Evolutionary conservation across 2,113 vertebrate species (phyloP).

Genomic region (Rattus norvegicus): DNA sequence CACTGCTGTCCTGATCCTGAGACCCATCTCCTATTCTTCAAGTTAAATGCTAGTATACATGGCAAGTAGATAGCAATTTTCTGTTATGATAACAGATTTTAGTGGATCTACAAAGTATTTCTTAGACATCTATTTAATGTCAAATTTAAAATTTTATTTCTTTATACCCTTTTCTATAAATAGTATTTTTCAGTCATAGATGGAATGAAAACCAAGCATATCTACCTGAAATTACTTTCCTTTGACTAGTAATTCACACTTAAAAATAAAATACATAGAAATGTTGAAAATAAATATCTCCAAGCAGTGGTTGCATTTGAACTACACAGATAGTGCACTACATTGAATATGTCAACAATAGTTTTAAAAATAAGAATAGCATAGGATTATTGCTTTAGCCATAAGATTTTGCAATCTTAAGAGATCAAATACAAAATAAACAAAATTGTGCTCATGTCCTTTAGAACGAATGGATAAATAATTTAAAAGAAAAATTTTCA

Average conservation of each 20-base stretch:
- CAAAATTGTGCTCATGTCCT: background rate
- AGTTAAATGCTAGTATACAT: background rate
- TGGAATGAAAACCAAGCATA: background rate
- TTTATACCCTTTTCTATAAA: background rate
- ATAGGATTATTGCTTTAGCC: background rate
- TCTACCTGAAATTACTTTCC: background rate
- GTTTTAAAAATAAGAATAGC: slow-evolving; percentile 8
- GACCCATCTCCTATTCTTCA: background rate
- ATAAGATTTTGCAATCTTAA: background rate
- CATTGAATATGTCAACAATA: background rate
- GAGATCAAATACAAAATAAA: slow-evolving; percentile 10
- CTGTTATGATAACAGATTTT: background rate
- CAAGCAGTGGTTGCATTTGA: background rate
- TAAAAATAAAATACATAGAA: background rate
- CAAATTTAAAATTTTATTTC: background rate
- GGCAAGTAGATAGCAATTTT: background rate
- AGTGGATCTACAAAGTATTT: background rate
- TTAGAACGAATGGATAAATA: slow-evolving; percentile 29
- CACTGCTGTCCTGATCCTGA: slow-evolving; percentile 27
- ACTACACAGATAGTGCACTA: background rate
- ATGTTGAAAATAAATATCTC: background rate
- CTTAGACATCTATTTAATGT: background rate
- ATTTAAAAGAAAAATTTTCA: slow-evolving; percentile 37
- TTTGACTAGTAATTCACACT: slow-evolving; percentile 13
- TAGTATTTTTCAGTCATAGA: background rate